Evolutionary conservation across 2,113 vertebrate species (phyloP).

Genomic region (Corvus cornix): DNA sequence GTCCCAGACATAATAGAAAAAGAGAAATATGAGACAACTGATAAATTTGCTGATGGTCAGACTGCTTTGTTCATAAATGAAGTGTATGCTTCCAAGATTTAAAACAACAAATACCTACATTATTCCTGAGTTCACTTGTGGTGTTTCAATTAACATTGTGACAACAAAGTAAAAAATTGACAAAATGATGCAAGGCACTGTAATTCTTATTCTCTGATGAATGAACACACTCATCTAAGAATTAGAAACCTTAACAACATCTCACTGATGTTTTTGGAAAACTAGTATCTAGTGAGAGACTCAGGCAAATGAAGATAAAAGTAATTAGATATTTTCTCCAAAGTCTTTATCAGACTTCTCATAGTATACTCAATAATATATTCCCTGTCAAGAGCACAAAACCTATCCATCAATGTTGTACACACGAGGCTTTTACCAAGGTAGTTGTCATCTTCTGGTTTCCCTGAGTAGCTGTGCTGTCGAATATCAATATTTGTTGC

Average conservation of each 20-base stretch:
- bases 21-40: not conserved
- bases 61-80: not conserved
- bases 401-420: not conserved
- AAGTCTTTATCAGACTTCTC: not conserved
- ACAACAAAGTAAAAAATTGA: not conserved
- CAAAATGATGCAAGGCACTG: not conserved
- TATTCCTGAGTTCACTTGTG: not conserved
- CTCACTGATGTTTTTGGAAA: not conserved
- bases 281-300: not conserved
- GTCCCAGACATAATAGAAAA: not conserved
- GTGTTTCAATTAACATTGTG: not conserved
- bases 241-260: not conserved
- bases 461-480: constrained; percentile 95
- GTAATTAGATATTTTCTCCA: not conserved
- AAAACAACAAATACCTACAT: not conserved
- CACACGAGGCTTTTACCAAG: constrained; percentile 82
- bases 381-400: not conserved
- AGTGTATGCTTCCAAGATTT: not conserved
- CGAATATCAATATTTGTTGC: constrained; percentile 92
- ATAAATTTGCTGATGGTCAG: not conserved
- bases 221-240: not conserved
- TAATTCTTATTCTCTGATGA: not conserved
- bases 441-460: constrained; percentile 95
- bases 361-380: not conserved
- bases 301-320: not conserved